phyloP scores from a whole-genome alignment of 1,140 invertebrate genomes.

The Conus betulinus region DNA sequence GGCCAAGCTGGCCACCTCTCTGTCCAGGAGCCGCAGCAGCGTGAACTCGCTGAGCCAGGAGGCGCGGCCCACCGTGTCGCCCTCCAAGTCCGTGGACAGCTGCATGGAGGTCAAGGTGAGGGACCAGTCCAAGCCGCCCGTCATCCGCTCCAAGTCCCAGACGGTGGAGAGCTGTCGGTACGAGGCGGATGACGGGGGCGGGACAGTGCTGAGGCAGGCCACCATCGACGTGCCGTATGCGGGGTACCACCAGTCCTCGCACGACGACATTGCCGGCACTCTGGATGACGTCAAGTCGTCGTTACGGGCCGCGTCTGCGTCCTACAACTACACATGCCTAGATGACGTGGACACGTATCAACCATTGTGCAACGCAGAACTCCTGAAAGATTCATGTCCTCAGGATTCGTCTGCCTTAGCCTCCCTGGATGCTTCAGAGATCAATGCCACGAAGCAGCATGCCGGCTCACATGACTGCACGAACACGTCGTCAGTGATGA shows the following conservation, averaged over 20 bases:
- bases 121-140: background rate
- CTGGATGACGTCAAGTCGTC: background rate
- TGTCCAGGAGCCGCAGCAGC: constrained; percentile 31
- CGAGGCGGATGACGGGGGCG: background rate
- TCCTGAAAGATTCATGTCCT: too few relatives aligned
- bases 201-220: background rate
- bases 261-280: background rate
- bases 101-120: background rate
- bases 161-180: background rate
- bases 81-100: constrained; percentile 33
- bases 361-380: background rate
- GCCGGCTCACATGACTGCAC: background rate
- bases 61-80: background rate
- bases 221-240: constrained; percentile 20
- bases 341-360: background rate
- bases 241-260: background rate
- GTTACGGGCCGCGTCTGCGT: background rate
- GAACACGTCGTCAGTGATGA: background rate
- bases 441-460: background rate
- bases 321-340: background rate
- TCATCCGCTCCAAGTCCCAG: constrained; percentile 31
- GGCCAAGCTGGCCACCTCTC: constrained; percentile 43
- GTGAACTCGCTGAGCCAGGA: background rate
- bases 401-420: background rate
- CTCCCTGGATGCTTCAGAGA: background rate